Conservation (phyloP, 2,113 vertebrate genomes). For the Phocoena phocoena region DNA sequence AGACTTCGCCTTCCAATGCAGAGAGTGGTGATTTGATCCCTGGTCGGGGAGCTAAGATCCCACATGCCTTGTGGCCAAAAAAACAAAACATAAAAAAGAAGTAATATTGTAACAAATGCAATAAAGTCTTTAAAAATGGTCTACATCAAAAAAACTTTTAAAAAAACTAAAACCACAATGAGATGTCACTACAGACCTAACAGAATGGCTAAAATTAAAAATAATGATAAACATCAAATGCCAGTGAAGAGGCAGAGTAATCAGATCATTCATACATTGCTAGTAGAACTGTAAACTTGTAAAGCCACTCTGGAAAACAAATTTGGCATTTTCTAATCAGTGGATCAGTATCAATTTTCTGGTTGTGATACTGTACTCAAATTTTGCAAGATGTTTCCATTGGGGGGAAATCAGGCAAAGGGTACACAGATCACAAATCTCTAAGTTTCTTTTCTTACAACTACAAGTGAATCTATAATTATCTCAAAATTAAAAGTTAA, state of each 20-base stretch:
- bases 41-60: no score
- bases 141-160: no score
- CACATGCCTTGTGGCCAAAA: no score
- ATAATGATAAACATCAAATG: not conserved
- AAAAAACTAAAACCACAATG: not conserved
- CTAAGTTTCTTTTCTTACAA: not conserved
- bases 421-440: not conserved
- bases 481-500: not conserved
- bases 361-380: not conserved
- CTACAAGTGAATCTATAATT: not conserved
- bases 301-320: not conserved
- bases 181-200: not conserved
- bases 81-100: no score
- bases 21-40: no score
- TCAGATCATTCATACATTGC: not conserved
- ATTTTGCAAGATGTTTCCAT: not conserved
- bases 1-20: no score
- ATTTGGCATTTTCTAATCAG: not conserved
- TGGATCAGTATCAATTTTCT: not conserved
- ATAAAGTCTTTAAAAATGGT: no score
- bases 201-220: not conserved
- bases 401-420: not conserved
- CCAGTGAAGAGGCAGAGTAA: not conserved
- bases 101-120: no score
- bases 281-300: not conserved